Evolutionary conservation across 2,797 vertebrate genomes (phyloP).

Genomic region (Helarctos malayanus): DNA sequence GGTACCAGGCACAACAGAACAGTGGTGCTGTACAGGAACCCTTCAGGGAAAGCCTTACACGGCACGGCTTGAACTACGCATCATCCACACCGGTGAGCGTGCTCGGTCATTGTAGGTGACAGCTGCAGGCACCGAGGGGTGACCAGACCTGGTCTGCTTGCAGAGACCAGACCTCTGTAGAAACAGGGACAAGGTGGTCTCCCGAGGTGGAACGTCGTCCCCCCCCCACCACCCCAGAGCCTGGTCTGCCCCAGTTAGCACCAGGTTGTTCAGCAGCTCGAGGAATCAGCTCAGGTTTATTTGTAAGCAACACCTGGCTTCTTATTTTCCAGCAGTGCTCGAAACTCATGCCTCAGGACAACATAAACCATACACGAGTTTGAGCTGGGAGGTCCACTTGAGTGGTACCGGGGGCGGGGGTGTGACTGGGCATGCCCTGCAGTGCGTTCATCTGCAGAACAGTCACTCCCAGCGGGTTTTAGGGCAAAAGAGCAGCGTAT

Average conservation of each 20-base stretch:
- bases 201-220: rapidly evolving
- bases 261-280: background rate
- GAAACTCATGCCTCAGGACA: background rate
- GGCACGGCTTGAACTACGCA: background rate
- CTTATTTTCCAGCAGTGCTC: background rate
- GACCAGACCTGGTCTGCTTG: too few species aligned
- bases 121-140: background rate
- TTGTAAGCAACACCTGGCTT: background rate
- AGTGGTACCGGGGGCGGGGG: background rate
- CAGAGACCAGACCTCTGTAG: background rate
- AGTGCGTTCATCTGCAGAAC: background rate
- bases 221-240: background rate
- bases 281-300: background rate
- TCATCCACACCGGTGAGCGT: rapidly evolving
- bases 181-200: background rate
- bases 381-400: background rate
- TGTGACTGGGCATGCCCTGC: background rate
- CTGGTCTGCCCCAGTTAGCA: background rate
- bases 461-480: background rate
- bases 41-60: background rate
- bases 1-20: background rate
- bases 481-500: background rate
- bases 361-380: background rate
- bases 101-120: background rate
- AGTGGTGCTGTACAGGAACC: rapidly evolving